These are phyloP conservation scores for Endomychus coccineus DNA, from an alignment of 2,888 invertebrate species.

Conservation along the genomic window DNA sequence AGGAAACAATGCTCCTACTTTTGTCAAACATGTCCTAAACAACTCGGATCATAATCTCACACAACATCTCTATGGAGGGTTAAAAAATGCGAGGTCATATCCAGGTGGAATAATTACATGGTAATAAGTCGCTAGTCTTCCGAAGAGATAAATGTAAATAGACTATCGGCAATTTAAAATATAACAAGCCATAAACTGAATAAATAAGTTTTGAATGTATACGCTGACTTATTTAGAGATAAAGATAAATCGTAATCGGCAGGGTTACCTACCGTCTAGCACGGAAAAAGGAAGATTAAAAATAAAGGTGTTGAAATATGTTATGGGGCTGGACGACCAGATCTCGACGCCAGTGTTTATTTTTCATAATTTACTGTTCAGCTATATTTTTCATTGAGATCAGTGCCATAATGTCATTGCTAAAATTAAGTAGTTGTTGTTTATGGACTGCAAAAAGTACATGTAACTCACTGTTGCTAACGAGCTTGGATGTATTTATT, in stretches of 20 bases:
- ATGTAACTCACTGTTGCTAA: constrained; percentile 32
- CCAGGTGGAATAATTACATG: no score
- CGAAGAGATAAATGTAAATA: no score
- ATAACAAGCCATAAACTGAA: no score
- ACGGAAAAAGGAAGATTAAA: constrained; percentile 15
- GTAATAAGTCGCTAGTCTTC: no score
- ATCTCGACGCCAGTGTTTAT: constrained; percentile 24
- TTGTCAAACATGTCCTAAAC: no score
- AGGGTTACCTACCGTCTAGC: constrained; percentile 16
- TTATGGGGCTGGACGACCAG: constrained; percentile 20
- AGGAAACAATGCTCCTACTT: no score
- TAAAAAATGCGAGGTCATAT: no score
- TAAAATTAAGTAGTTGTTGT: constrained; percentile 39
- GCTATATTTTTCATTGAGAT: constrained; percentile 31
- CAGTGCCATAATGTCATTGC: constrained; percentile 37
- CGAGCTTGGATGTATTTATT: constrained; percentile 32
- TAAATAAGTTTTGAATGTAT: no score
- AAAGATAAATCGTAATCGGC: constrained; percentile 16
- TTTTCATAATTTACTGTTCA: constrained; percentile 33
- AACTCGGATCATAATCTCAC: no score
- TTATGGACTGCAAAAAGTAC: constrained; percentile 32
- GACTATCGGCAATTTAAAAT: no score
- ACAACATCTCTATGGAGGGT: no score
- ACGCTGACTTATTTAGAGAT: constrained; percentile 16
- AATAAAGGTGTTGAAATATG: constrained; percentile 27